A percentile compares a stretch with the other conserved stretches of the same genome.
These are phyloP conservation scores for Drosophila pseudotalamancana DNA, from an alignment of 2,888 invertebrate species.

Conservation along the genomic window DNA sequence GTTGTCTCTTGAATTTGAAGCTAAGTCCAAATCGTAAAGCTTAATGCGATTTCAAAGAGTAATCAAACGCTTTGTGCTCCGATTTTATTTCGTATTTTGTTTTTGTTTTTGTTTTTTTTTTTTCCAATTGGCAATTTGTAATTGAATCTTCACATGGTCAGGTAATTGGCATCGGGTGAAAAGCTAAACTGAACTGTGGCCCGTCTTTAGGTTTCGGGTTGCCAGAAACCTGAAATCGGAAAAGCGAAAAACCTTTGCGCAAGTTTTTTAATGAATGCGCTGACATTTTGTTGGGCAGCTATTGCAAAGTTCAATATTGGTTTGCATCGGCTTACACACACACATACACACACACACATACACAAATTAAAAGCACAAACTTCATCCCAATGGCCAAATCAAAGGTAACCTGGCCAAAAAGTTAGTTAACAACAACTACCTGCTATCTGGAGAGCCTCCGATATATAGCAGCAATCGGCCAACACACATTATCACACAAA, in stretches of 20 bases:
- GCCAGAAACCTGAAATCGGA: conserved; percentile 16
- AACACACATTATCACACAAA: conserved; percentile 28
- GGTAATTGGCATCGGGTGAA: conserved; percentile 15
- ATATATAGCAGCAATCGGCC: no score
- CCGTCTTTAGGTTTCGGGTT: conserved; percentile 51
- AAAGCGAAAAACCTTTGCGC: conserved; percentile 49
- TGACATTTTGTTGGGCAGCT: conserved; percentile 64
- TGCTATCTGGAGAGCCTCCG: conserved; percentile 5
- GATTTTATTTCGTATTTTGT: neutral
- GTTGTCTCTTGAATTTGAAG: neutral
- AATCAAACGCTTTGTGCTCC: conserved; percentile 5
- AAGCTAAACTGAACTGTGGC: conserved; percentile 19
- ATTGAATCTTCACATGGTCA: conserved; percentile 48
- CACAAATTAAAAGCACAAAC: conserved; percentile 65
- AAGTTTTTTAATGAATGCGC: conserved; percentile 73
- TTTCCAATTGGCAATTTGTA: conserved; percentile 40
- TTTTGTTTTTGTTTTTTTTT: neutral
- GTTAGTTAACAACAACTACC: conserved; percentile 44
- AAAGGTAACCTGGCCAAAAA: conserved; percentile 44
- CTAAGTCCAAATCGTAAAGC: neutral
- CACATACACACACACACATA: no score
- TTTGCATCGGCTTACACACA: conserved; percentile 72
- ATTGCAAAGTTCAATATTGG: conserved; percentile 73
- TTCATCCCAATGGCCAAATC: conserved; percentile 22
- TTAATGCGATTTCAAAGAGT: neutral